These are phyloP conservation scores for Andrena chrysosceles DNA, from an alignment of 2,888 invertebrate species.

Conservation along the genomic window DNA sequence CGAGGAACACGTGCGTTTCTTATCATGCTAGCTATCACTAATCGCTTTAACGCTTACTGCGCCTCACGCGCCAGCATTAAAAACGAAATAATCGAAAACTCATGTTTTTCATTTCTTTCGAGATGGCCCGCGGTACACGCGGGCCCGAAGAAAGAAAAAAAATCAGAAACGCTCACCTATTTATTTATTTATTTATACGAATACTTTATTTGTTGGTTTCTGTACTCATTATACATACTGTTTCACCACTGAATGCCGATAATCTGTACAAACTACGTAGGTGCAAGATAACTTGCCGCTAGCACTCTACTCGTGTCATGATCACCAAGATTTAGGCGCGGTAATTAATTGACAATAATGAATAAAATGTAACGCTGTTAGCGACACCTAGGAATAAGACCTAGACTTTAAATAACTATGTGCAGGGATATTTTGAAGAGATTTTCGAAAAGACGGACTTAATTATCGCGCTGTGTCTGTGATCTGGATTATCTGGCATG, in stretches of 20 bases:
- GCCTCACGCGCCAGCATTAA: conserved; percentile 58
- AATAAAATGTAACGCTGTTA: not conserved
- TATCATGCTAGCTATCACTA: conserved; percentile 58
- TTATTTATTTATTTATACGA: conserved; percentile 61
- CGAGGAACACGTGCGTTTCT: conserved; percentile 62
- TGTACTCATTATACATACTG: conserved; percentile 38
- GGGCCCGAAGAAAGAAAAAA: conserved; percentile 8
- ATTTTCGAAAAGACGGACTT: not conserved
- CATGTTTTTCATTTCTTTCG: conserved; percentile 33
- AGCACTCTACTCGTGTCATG: conserved; percentile 34
- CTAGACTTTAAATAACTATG: not conserved
- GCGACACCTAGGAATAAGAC: not conserved
- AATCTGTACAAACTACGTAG: conserved; percentile 56
- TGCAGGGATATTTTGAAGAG: too few relatives aligned
- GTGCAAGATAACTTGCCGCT: conserved; percentile 16
- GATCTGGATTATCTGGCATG: conserved; percentile 63
- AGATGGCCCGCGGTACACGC: not conserved
- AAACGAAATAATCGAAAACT: conserved; percentile 23
- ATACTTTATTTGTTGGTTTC: conserved; percentile 57
- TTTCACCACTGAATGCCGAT: conserved; percentile 44
- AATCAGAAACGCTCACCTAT: conserved; percentile 35
- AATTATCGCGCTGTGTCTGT: conserved; percentile 63
- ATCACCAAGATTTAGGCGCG: conserved; percentile 39
- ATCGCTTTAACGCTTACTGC: conserved; percentile 66
- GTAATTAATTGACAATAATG: conserved; percentile 36